Evolutionary conservation across 2,888 invertebrate species (phyloP).

Genomic region (Hydropsyche betteni): DNA sequence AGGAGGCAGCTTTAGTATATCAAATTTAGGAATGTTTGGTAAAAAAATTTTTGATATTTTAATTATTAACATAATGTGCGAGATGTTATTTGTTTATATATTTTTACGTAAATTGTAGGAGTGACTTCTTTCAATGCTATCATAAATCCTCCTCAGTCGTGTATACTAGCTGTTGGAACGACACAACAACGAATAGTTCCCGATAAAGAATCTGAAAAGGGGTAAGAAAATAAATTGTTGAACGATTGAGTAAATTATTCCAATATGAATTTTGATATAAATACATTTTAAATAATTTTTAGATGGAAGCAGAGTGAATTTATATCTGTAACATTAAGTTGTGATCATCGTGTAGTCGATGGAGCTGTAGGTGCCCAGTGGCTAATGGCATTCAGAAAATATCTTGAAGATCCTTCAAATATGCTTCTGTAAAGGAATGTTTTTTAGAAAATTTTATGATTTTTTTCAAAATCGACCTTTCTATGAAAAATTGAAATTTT

Average conservation of each 20-base stretch:
- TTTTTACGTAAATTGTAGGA: conserved; percentile 60
- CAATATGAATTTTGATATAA: no score
- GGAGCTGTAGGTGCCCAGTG: conserved; percentile 98
- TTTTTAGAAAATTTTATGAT: no score
- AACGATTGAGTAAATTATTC: no score
- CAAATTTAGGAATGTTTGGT: conserved; percentile 95
- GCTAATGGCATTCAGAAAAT: conserved; percentile 88
- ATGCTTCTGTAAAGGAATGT: conserved; percentile 80
- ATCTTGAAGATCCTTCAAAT: conserved; percentile 90
- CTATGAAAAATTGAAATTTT: no score
- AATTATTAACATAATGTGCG: no score
- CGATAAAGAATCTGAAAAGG: conserved; percentile 76
- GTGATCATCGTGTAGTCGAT: conserved; percentile 97
- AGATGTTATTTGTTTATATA: background rate
- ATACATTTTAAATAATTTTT: conserved; percentile 48
- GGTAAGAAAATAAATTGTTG: conserved; percentile 66
- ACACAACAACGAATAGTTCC: conserved; percentile 78
- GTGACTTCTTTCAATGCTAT: conserved; percentile 91
- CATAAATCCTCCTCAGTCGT: conserved; percentile 95
- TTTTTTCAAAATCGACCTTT: no score
- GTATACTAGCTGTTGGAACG: conserved; percentile 91
- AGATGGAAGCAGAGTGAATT: conserved; percentile 79
- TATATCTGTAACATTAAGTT: conserved; percentile 92
- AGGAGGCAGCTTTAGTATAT: conserved; percentile 94
- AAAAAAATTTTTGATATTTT: conserved; percentile 53